Evolutionary conservation across 2,888 invertebrate species (phyloP), one percentile per base, ranked within the genome.

Genomic region (Drosophila gaucha): DNA sequence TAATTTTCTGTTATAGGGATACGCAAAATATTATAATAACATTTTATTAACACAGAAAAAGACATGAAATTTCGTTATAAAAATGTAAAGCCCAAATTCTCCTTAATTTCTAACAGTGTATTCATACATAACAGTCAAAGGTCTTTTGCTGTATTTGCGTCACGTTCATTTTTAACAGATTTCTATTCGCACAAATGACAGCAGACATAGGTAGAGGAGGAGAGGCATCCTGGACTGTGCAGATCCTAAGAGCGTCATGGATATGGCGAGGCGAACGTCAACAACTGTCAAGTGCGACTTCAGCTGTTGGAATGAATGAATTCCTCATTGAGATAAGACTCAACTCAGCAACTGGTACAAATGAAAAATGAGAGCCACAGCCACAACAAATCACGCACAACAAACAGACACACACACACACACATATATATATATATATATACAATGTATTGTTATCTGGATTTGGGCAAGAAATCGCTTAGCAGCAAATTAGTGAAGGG

Each of bases 321-420:
- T 78, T 74, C 70, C 76, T 80, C 80, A 87, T 86, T 86, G 83
- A 76, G 87, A 87, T 85, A 86, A 87, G 82, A 71, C 68, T 52
- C 51, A 55, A 62, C 63, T 66, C 59, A 51, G 74, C 57, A 55
- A 59, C 62, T 65, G 64, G 35, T 50, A 46, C 26, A 55, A 57
- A 70, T 77, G 83, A 77, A 69, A 78, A 79, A 85, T 77, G 79
- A 78, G 60, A 78, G 60, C 57, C 60, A n/a, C 16, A 31, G 33
- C 72, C 68, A 64, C 39, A 36, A 54, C 65, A 46, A 51, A 16
- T 26, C 38, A 58, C 30, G 38, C 41, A 46, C 26, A 44, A 16
- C 26, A 54, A 16, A 43, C 12, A 46, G 44, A 22, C 16, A 52
- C 36, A 56, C 18, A 52, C 36, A 14, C 5, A 39, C 38, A 65